Conservation (phyloP, 2,888 invertebrate genomes). For the Eilema depressum region DNA sequence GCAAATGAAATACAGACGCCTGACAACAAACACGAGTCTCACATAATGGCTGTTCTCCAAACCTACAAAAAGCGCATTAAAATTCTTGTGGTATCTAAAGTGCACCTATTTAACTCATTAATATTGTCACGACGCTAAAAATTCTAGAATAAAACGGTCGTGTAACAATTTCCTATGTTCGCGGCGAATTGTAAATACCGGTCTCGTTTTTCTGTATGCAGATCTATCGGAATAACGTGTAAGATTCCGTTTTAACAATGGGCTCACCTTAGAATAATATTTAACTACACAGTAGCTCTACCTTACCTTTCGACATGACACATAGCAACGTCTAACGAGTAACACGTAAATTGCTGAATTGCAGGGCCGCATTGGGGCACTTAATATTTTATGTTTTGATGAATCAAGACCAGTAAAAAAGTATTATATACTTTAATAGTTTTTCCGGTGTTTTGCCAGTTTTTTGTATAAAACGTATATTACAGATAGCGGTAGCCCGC, state of each 20-base stretch:
- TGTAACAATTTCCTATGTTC: conserved; percentile 20
- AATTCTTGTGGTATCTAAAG: conserved; percentile 6
- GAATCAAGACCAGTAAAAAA: too few relatives aligned
- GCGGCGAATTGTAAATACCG: background rate
- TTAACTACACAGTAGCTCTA: too few relatives aligned
- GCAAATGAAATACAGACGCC: background rate
- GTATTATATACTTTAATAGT: too few relatives aligned
- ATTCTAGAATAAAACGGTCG: conserved; percentile 19
- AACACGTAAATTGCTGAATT: too few relatives aligned
- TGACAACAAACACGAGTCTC: background rate
- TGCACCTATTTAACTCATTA: conserved; percentile 10
- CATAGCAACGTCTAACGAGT: too few relatives aligned
- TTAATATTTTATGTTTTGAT: too few relatives aligned
- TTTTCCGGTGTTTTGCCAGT: too few relatives aligned
- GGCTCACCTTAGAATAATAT: too few relatives aligned
- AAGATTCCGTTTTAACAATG: background rate
- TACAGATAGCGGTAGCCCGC: too few relatives aligned
- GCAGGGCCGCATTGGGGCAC: too few relatives aligned
- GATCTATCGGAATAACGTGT: background rate
- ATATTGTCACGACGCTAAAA: conserved; percentile 2
- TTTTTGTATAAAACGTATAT: too few relatives aligned
- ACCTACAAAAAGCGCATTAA: conserved; percentile 1
- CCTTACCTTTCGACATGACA: too few relatives aligned
- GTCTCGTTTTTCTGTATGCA: background rate
- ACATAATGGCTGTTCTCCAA: conserved; percentile 7